Base-by-base conservation (phyloP, 2,797 vertebrate genomes). In the Novumbra hubbsi region DNA sequence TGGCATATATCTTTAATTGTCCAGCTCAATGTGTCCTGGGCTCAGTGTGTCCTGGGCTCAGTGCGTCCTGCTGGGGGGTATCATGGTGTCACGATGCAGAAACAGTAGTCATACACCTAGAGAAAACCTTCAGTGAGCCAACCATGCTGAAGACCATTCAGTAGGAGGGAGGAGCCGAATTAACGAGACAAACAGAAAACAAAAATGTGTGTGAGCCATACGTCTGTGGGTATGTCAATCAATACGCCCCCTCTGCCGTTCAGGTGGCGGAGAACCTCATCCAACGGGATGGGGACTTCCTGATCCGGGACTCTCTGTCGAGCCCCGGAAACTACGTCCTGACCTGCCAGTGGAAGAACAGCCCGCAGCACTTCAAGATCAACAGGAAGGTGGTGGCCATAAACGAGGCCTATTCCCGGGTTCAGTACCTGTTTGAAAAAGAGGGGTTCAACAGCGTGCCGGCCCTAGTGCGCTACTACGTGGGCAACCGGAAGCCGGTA, bases 281-380 rank as follows among this genome's bases (percentile, higher is more conserved):
- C 86, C 95, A 96, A 89, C 92, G 97, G 69, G 97, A 99, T 16
- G 98, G 98, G 50, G 98, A 99, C 83, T 99, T 99, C 90, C 90
- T 99, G 87, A 93, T 99, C 17, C 94, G 98, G 0, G 96, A 98
- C 85, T 99, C 96, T 1, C 90, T 98, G 80, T 99, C 97, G 78
- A 98, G 95, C 83, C 97, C 96, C 1, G 98, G 97, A 65, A 95
- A 94, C 86, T 97, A 96, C 0, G 98, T 99, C 73, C 94, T 99
- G 87, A 98, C 98, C 72, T 97, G 96, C 83, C 97, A 98, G 81
- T 99, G 98, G 98, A 93, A 96, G 84, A 95, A 98, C 50, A 79
- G 87, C 0, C 94, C 97, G 30, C 97, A 98, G 91, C 98, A 99
- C 93, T 99, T 99, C 91, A 98, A 96, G 92, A 97, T 99, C 91